Conservation (phyloP, 2,113 vertebrate species). For the Eleginops maclovinus region DNA sequence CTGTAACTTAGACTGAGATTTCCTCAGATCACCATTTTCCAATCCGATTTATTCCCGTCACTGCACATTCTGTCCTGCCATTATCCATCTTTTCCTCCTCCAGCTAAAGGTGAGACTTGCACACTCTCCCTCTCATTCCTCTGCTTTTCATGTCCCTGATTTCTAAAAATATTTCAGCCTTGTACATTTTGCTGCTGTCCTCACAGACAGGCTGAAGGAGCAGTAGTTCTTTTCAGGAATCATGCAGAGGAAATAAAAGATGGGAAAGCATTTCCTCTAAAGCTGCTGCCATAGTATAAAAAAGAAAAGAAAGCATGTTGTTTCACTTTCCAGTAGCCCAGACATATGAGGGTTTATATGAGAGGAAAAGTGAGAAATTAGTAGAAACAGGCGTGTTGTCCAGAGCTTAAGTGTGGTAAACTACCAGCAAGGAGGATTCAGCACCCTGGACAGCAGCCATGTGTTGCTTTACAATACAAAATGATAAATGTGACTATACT, state of each 20-base stretch:
- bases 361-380: too few species aligned
- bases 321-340: background rate
- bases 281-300: background rate
- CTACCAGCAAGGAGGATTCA: background rate
- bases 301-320: background rate
- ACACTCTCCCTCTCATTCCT: background rate
- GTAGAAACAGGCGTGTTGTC: too few species aligned
- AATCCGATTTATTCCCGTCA: background rate
- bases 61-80: background rate
- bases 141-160: background rate
- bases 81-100: background rate
- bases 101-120: background rate
- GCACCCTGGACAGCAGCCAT: conserved; percentile 4
- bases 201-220: background rate
- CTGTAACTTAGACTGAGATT: background rate
- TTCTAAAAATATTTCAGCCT: background rate
- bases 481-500: background rate
- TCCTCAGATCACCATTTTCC: background rate
- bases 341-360: background rate
- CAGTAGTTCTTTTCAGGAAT: conserved; percentile 5
- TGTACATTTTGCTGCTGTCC: too few species aligned
- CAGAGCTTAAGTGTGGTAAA: too few species aligned
- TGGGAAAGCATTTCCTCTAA: background rate
- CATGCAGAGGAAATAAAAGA: background rate
- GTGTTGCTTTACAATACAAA: background rate